Conservation (phyloP, 2,888 invertebrate genomes). For the Andrena hattorfiana region DNA sequence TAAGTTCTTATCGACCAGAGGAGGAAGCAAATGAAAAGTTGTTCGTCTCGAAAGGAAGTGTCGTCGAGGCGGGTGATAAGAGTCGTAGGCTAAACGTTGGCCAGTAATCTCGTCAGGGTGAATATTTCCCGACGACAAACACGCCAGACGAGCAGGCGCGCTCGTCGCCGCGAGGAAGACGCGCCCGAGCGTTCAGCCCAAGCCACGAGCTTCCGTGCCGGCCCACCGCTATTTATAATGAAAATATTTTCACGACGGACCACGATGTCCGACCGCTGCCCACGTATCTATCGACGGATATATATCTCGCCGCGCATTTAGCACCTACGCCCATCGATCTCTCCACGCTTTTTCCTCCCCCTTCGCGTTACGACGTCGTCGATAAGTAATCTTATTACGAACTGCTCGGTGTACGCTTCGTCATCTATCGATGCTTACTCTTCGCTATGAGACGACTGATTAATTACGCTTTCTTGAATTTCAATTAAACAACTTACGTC, state of each 20-base stretch:
- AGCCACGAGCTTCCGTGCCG: slow-evolving; percentile 73
- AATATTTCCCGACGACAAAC: slow-evolving; percentile 32
- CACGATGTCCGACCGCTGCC: slow-evolving; percentile 65
- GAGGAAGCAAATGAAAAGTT: not conserved
- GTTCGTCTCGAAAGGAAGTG: not conserved
- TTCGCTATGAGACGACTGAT: too few species aligned
- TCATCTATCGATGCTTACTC: too few species aligned
- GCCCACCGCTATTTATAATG: slow-evolving; percentile 81
- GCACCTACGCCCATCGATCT: slow-evolving; percentile 66
- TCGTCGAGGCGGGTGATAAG: not conserved
- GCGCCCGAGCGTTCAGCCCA: slow-evolving; percentile 61
- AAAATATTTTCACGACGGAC: slow-evolving; percentile 80
- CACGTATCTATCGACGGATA: slow-evolving; percentile 73
- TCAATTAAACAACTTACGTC: too few species aligned
- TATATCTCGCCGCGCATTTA: slow-evolving; percentile 70
- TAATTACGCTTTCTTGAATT: too few species aligned
- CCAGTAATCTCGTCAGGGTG: not conserved
- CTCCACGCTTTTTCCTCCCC: slow-evolving; percentile 37
- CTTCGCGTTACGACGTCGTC: not conserved
- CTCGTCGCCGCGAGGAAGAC: slow-evolving; percentile 5
- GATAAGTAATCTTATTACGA: slow-evolving; percentile 27
- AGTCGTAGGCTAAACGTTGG: not conserved
- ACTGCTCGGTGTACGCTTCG: too few species aligned
- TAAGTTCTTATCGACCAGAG: too few species aligned
- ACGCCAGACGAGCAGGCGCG: slow-evolving; percentile 32